Conservation (phyloP, 2,888 invertebrate genomes). For the Hyposoter didymator region DNA sequence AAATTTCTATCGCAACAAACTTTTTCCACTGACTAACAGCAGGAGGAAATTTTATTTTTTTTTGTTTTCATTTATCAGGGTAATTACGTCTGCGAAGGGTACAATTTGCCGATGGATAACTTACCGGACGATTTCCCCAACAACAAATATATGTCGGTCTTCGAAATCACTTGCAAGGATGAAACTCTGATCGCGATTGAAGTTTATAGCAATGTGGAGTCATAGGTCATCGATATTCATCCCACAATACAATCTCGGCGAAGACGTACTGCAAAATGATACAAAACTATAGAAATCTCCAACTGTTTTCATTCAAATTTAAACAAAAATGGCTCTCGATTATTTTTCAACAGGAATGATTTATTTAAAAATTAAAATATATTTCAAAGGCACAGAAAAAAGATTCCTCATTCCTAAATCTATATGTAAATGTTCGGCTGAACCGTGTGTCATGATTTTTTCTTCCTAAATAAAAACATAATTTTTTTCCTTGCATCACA, state of each 20-base stretch:
- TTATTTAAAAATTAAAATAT: background rate
- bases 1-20: background rate
- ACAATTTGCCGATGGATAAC: conserved; percentile 21
- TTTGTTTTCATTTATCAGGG: conserved; percentile 57
- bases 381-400: background rate
- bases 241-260: background rate
- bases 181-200: conserved; percentile 3
- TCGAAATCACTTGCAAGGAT: conserved; percentile 21
- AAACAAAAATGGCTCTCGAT: background rate
- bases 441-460: background rate
- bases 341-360: background rate
- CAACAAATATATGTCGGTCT: conserved; percentile 57
- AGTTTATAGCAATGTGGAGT: conserved; percentile 36
- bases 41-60: background rate
- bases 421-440: background rate
- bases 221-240: background rate
- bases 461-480: background rate
- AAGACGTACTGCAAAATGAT: background rate
- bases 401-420: background rate
- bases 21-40: background rate
- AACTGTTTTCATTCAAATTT: background rate
- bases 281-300: background rate
- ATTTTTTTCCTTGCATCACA: background rate
- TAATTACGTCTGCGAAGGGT: conserved; percentile 48
- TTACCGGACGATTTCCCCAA: conserved; percentile 63